Evolutionary conservation across 2,888 invertebrate species (phyloP), one percentile per base, ranked within the genome.

Genomic region (Leptopilina drosophilae): DNA sequence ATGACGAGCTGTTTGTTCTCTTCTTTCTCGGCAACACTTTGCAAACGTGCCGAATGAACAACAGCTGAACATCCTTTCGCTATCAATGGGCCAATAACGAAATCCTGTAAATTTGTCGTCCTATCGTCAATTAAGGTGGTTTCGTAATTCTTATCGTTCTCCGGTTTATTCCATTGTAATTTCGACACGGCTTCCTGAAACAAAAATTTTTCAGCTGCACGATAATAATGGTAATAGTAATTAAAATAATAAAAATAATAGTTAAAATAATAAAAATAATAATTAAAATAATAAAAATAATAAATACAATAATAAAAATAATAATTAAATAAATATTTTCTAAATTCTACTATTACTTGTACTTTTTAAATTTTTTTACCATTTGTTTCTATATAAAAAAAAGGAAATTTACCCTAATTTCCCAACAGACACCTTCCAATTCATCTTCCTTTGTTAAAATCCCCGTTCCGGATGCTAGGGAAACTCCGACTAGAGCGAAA

Each of bases 11-110:
- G 64, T 62, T 82, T 80, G n/a, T 79, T 65, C 65, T 84, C 78
- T 2, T 83, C 49, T 49, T 80, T 78, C 6, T 62, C 62, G 1
- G 79, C 65, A 2, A 33, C 20, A 1, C 81, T 82, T 79, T 93
- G 94, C 76, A 94, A 92, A 79, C 93, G 93, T 1, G 96, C 96
- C 5, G 95, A 94, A 90, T 97, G 96, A 1, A 97, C 96, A 46
- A 96, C 96, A 42, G 96, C 97, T 84, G 95, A 96, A 89, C 96
- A 95, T 15, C 97, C 97, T 91, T 97, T 96, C 7, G 95, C 96
- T 85, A 97, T 95, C 2, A 94, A 93, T 59, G 94, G 93, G 0
- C 96, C 96, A 84, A 97, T 93, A 79, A 94, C 93, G 80, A 96
- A 93, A 87, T 95, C 93, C 75, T 94, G 92, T 67, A 96, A 91